phyloP scores from a whole-genome alignment of 2,113 vertebrate species.

The Pachyramphus minor region DNA sequence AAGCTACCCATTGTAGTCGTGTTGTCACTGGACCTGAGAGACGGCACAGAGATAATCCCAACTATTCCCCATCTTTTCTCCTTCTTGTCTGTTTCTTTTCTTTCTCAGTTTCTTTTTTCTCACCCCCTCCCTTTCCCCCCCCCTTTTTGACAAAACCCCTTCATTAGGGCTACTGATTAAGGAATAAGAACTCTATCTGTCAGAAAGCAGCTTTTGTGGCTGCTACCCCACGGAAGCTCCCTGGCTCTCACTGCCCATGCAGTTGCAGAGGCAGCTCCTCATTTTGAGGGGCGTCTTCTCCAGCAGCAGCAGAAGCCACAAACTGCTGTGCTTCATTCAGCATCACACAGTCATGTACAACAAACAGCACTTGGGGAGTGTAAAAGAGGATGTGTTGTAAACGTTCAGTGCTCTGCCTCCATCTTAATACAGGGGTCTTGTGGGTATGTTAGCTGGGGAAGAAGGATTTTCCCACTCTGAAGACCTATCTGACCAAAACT shows the following conservation, averaged over 20 bases:
- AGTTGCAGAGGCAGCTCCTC: background rate
- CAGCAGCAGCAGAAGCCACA: background rate
- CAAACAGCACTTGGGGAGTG: background rate
- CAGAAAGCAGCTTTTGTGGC: conserved; percentile 50
- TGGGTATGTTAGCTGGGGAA: background rate
- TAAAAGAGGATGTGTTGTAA: background rate
- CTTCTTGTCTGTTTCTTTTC: conserved; percentile 14
- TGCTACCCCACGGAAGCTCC: conserved; percentile 4
- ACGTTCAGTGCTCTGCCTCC: background rate
- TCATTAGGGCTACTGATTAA: conserved; percentile 69
- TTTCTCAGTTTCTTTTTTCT: background rate
- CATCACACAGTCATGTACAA: background rate
- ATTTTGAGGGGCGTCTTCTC: background rate
- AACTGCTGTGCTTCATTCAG: background rate
- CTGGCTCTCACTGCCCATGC: background rate
- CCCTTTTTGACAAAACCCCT: conserved; percentile 29
- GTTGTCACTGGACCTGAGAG: conserved; percentile 76
- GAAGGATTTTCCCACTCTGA: background rate
- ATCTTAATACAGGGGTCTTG: background rate
- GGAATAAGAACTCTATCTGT: conserved; percentile 33
- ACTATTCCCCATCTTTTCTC: conserved; percentile 65
- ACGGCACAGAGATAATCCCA: conserved; percentile 72
- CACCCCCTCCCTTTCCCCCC: too few relatives aligned
- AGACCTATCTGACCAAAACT: background rate
- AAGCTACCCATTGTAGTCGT: conserved; percentile 77